Base-by-base conservation (phyloP, 2,797 vertebrate genomes). In the Avahi laniger region DNA sequence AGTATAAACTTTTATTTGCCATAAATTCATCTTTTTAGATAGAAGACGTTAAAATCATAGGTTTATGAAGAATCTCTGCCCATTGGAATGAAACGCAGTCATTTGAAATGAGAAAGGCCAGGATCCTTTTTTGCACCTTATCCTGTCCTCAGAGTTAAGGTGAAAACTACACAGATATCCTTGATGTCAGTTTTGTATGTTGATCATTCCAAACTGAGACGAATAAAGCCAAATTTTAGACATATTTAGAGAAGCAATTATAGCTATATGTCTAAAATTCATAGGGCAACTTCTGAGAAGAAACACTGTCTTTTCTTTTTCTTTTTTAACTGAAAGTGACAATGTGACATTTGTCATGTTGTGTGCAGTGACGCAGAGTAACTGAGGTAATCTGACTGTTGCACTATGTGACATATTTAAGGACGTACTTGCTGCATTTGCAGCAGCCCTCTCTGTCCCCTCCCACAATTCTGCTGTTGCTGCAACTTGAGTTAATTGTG, bases 71-170 rank as follows among this genome's bases (percentile, higher is more conserved):
- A 97, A 78, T 72, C 84, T 92, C 96, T 95, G 96, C 90, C 76
- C 59, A 48, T 69, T 96, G 90, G 94, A 95, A 89, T 97, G 95
- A 97, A 98, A 94, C 82, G 92, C 93, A 97, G 79, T 78, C 78
- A 79, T 97, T 97, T 97, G 91, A 96, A 95, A 97, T 88, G 96
- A 97, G 96, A 96, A 97, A 97, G 97, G 96, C 78, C 14, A 97
- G 83, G 80, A 48, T 50, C 79, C 61, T 50, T 46, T 57, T 85
- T 70, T 61, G 70, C 90, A 97, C 97, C 94, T 97, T 97, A 92
- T 94, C 96, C 96, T 98, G 96, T 97, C 96, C 95, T 98, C 98
- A 96, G 96, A 97, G 96, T 88, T 95, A 97, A 96, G 97, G 98
- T 97, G 97, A 96, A 91, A 96, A 96, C 93, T 85, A 95, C 95